Evolutionary conservation across 2,888 invertebrate genomes (phyloP).

Genomic region (Anthophora plumipes): DNA sequence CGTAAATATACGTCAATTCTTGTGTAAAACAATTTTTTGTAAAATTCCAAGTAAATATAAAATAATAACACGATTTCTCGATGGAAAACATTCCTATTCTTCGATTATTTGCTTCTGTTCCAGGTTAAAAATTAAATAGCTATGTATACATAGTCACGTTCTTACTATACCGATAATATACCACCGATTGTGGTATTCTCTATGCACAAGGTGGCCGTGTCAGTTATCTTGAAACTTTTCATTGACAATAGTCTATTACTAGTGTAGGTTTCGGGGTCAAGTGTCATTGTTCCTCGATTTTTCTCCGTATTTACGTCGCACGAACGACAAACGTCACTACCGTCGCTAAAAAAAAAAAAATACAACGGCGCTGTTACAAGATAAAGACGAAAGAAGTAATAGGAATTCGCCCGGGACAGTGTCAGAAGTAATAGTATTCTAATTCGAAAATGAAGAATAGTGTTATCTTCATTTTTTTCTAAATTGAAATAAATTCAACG

Average conservation of each 20-base stretch:
- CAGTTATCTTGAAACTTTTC: constrained; percentile 9
- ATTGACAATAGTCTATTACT: constrained; percentile 11
- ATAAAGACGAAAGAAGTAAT: neutral
- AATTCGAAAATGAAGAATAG: too few relatives aligned
- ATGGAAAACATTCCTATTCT: too few relatives aligned
- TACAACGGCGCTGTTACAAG: neutral
- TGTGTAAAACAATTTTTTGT: too few relatives aligned
- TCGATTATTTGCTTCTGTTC: too few relatives aligned
- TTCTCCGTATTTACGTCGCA: constrained; percentile 25
- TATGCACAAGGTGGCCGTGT: neutral
- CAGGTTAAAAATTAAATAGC: neutral
- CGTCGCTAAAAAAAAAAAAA: neutral
- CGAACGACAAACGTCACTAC: neutral
- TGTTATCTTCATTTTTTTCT: too few relatives aligned
- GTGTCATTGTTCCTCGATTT: constrained; percentile 35
- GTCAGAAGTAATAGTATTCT: neutral
- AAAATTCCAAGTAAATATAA: too few relatives aligned
- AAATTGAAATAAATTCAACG: too few relatives aligned
- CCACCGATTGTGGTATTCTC: neutral
- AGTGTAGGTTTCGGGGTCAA: constrained; percentile 34
- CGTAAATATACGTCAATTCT: too few relatives aligned
- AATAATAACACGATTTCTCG: too few relatives aligned
- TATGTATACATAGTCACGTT: neutral
- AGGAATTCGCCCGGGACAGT: neutral
- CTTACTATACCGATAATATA: neutral